Evolutionary conservation across 53 echinoderm and acorn worm species (phyloP).

Genomic region (Mesocentrotus franciscanus): DNA sequence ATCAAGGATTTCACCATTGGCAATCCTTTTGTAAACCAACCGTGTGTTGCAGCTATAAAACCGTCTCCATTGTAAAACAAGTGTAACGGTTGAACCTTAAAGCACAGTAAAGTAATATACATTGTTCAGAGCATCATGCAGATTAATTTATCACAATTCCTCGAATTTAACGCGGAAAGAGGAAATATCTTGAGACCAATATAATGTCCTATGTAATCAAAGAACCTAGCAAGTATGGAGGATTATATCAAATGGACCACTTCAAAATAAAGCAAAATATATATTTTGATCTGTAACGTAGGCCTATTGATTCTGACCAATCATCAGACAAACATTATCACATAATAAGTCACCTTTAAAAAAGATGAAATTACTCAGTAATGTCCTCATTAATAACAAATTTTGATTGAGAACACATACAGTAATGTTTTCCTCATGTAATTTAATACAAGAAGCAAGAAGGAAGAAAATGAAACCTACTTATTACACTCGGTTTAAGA

Average conservation of each 20-base stretch:
- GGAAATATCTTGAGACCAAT: neutral
- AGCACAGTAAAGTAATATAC: neutral
- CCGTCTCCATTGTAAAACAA: neutral
- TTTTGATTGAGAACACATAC: too few species aligned
- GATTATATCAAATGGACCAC: neutral
- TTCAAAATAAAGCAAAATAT: too few species aligned
- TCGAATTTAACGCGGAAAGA: neutral
- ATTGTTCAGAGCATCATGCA: neutral
- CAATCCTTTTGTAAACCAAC: neutral
- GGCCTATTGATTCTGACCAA: too few species aligned
- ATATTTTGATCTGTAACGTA: too few species aligned
- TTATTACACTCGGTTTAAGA: too few species aligned
- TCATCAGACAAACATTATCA: too few species aligned
- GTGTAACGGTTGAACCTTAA: neutral
- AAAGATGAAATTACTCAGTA: too few species aligned
- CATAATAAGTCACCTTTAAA: too few species aligned
- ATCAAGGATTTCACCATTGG: neutral
- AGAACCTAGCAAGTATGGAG: neutral
- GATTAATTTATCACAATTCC: neutral
- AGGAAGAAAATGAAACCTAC: too few species aligned
- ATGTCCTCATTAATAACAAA: too few species aligned
- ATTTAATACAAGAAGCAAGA: too few species aligned
- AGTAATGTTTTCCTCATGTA: too few species aligned
- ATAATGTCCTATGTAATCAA: neutral
- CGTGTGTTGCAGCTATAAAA: neutral